These are phyloP conservation scores for Penaeus monodon DNA, from an alignment of 2,888 invertebrate species.

Conservation along the genomic window DNA sequence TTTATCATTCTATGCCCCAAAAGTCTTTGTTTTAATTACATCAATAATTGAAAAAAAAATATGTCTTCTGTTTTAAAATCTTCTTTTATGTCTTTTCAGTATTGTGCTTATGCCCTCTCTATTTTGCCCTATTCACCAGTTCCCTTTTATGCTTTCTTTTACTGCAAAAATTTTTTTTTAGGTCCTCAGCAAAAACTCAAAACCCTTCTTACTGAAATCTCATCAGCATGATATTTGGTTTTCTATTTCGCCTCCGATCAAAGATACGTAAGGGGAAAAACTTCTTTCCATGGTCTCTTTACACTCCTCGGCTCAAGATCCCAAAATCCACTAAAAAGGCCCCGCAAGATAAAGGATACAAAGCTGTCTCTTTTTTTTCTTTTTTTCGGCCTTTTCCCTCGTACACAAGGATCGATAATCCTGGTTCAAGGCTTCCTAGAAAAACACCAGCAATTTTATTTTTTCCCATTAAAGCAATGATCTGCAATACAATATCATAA, in stretches of 20 bases:
- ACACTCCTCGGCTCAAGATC: neutral
- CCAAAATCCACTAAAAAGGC: neutral
- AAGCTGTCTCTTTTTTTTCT: neutral
- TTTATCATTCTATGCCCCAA: neutral
- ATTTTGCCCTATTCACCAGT: neutral
- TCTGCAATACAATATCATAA: too few relatives aligned
- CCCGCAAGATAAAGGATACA: neutral
- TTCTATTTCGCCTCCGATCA: too few relatives aligned
- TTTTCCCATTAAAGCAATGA: too few relatives aligned
- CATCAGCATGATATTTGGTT: too few relatives aligned
- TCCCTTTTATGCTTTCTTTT: too few relatives aligned
- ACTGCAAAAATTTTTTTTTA: too few relatives aligned
- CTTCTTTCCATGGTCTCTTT: neutral
- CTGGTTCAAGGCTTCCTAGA: slow-evolving; percentile 22
- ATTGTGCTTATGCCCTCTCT: neutral
- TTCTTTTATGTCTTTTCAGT: neutral
- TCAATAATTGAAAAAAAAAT: slow-evolving; percentile 7
- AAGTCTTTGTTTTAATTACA: neutral
- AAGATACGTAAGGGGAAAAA: too few relatives aligned
- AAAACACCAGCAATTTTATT: neutral
- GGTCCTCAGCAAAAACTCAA: too few relatives aligned
- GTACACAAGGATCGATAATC: slow-evolving; percentile 15
- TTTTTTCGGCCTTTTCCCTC: neutral
- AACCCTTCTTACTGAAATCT: too few relatives aligned
- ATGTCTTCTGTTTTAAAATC: neutral